These are phyloP conservation scores for Brachyhypopomus gauderio DNA, from an alignment of 2,113 vertebrate genomes.

Conservation along the genomic window DNA sequence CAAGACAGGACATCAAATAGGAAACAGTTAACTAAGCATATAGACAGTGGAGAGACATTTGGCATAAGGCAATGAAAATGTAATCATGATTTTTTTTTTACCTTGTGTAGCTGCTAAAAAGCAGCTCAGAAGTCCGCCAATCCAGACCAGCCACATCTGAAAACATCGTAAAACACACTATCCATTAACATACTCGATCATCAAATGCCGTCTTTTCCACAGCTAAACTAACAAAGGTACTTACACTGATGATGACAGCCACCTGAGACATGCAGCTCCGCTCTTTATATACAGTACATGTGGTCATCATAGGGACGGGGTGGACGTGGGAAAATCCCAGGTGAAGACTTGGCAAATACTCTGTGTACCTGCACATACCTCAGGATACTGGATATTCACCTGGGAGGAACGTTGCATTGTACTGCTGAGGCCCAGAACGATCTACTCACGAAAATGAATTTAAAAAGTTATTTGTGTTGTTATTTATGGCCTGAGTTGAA, in stretches of 20 bases:
- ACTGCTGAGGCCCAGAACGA: not conserved
- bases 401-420: not conserved
- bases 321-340: slow-evolving; percentile 35
- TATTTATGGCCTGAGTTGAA: too few species aligned
- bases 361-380: not conserved
- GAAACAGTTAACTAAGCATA: too few species aligned
- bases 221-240: slow-evolving; percentile 16
- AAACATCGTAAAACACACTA: slow-evolving; percentile 19
- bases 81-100: slow-evolving; percentile 28
- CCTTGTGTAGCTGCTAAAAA: slow-evolving; percentile 56
- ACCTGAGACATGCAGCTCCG: not conserved
- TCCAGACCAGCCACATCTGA: slow-evolving; percentile 64
- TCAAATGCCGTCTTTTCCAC: not conserved
- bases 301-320: not conserved
- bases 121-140: slow-evolving; percentile 49
- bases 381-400: not conserved
- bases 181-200: not conserved
- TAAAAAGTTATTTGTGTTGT: too few species aligned
- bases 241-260: slow-evolving; percentile 47
- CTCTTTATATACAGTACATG: slow-evolving; percentile 19
- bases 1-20: too few species aligned
- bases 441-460: too few species aligned
- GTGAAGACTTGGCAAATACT: slow-evolving; percentile 21
- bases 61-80: not conserved
- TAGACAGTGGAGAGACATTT: too few species aligned